phyloP scores from a whole-genome alignment of 2,113 vertebrate genomes.

The Nipponia nippon region DNA sequence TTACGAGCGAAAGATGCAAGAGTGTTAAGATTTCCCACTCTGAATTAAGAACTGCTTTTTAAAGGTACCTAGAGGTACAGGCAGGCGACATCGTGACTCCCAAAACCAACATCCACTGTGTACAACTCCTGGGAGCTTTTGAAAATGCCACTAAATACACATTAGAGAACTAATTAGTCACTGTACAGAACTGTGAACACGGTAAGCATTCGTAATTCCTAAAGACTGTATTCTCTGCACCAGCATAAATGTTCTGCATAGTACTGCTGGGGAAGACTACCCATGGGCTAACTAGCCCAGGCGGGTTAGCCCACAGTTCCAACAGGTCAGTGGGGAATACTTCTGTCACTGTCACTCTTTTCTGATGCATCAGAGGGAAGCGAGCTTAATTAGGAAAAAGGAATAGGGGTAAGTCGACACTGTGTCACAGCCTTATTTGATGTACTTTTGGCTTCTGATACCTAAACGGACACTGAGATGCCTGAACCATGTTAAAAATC shows the following conservation, averaged over 20 bases:
- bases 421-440: neutral
- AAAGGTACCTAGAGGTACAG: neutral
- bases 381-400: neutral
- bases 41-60: neutral
- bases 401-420: neutral
- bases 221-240: neutral
- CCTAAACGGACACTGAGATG: neutral
- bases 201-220: neutral
- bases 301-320: neutral
- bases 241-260: neutral
- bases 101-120: neutral
- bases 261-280: neutral
- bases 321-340: neutral
- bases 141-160: neutral
- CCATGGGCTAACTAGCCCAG: neutral
- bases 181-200: neutral
- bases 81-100: neutral
- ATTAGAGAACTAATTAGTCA: neutral
- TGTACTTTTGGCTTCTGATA: neutral
- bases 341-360: neutral
- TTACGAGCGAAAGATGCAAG: neutral
- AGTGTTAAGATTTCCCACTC: neutral
- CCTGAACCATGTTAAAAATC: neutral
- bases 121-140: neutral
- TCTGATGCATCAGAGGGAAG: neutral